Conservation (phyloP, 2,113 vertebrate species). For the Mormyrus iriodes region DNA sequence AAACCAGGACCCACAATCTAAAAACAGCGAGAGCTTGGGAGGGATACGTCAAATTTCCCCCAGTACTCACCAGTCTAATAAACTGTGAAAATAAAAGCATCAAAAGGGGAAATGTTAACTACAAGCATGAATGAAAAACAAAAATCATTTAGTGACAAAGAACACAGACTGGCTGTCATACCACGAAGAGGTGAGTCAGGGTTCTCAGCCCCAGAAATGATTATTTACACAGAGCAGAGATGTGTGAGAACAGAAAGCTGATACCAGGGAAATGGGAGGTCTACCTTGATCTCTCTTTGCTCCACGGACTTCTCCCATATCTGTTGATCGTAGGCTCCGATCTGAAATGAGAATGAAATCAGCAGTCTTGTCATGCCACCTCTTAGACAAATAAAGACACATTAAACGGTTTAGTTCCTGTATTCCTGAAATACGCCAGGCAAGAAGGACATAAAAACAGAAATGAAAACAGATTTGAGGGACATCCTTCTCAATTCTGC, state of each 20-base stretch:
- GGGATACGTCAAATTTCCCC: slow-evolving; percentile 23
- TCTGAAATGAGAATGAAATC: slow-evolving; percentile 59
- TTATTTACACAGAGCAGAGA: neutral
- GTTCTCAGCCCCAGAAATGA: neutral
- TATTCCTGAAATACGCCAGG: neutral
- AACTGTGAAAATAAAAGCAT: slow-evolving; percentile 83
- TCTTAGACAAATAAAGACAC: neutral
- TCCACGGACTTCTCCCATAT: slow-evolving; percentile 99
- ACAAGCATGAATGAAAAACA: slow-evolving; percentile 59
- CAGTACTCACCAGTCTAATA: slow-evolving; percentile 93
- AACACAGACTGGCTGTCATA: slow-evolving; percentile 44
- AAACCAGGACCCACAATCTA: slow-evolving; percentile 31
- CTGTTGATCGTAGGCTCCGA: slow-evolving; percentile 98
- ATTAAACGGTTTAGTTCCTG: neutral
- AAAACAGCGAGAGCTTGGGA: slow-evolving; percentile 41
- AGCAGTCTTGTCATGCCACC: neutral
- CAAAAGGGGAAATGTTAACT: slow-evolving; percentile 69
- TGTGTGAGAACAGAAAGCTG: neutral
- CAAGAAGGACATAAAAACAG: neutral
- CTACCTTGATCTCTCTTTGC: slow-evolving; percentile 98
- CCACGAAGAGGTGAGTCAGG: slow-evolving; percentile 9
- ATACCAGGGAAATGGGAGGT: neutral
- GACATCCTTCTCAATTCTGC: neutral
- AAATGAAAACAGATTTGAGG: neutral
- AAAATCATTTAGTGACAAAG: slow-evolving; percentile 54